Conservation (phyloP, 2,888 invertebrate species). For the Ditula angustiorana region DNA sequence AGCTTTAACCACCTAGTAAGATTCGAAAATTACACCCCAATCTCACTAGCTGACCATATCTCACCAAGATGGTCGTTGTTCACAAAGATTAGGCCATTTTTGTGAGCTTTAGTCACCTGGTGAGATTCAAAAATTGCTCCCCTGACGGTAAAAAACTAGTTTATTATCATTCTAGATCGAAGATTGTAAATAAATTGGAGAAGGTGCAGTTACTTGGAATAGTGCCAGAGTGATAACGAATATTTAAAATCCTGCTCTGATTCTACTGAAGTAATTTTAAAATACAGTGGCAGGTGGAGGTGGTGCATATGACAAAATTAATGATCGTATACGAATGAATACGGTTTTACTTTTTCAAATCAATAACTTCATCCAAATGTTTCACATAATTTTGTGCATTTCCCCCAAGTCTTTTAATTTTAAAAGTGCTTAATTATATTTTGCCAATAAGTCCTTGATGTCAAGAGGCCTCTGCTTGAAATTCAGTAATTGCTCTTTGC, state of each 20-base stretch:
- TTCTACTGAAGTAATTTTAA: not conserved
- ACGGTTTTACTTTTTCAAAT: not conserved
- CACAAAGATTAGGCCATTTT: too few relatives aligned
- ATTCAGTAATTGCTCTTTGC: constrained; percentile 32
- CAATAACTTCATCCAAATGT: not conserved
- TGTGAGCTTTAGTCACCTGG: too few relatives aligned
- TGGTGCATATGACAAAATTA: not conserved
- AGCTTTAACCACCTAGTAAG: too few relatives aligned
- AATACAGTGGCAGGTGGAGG: not conserved
- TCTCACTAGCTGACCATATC: too few relatives aligned
- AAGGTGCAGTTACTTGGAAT: constrained; percentile 12
- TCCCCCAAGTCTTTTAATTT: not conserved
- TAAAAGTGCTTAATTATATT: constrained; percentile 10
- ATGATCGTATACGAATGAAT: not conserved
- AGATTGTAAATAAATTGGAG: not conserved
- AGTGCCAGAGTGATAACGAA: constrained; percentile 23
- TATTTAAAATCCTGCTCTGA: constrained; percentile 8
- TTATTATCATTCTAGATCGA: too few relatives aligned
- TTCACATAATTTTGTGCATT: not conserved
- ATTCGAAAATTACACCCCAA: too few relatives aligned
- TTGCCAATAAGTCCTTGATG: constrained; percentile 9
- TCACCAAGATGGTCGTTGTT: too few relatives aligned
- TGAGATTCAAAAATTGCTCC: too few relatives aligned
- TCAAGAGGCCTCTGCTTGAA: constrained; percentile 13
- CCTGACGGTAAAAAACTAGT: too few relatives aligned